phyloP scores from a whole-genome alignment of 2,797 vertebrate species.

The Nothura maculosa region DNA sequence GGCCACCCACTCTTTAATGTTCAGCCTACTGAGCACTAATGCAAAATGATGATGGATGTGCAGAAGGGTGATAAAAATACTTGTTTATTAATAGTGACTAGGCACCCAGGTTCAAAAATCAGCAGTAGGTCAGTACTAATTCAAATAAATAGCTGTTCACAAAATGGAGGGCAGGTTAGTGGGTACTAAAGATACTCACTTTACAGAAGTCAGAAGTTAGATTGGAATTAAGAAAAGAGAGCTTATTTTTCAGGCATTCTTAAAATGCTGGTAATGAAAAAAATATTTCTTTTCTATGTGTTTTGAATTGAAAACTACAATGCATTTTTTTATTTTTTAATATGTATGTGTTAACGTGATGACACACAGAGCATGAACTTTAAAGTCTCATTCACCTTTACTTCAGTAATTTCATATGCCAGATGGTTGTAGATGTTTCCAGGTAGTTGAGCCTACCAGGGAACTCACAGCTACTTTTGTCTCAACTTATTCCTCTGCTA shows the following conservation, averaged over 20 bases:
- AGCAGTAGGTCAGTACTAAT: neutral
- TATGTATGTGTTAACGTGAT: conserved; percentile 27
- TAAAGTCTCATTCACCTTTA: neutral
- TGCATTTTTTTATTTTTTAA: neutral
- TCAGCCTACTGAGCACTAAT: neutral
- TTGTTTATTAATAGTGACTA: neutral
- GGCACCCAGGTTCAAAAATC: neutral
- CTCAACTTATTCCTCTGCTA: conserved; percentile 34
- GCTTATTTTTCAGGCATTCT: neutral
- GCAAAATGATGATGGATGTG: neutral
- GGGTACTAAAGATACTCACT: neutral
- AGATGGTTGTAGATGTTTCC: conserved; percentile 35
- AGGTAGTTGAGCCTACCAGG: neutral
- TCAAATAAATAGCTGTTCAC: neutral
- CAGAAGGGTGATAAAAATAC: neutral
- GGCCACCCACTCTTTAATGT: neutral
- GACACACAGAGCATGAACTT: neutral
- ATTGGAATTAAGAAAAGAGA: neutral
- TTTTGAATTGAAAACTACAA: neutral
- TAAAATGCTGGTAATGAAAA: neutral
- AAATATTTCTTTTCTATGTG: neutral
- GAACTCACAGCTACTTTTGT: conserved; percentile 1
- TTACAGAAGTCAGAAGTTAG: too few species aligned
- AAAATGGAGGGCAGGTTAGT: neutral
- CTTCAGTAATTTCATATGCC: neutral